Conservation (phyloP, 2,797 vertebrate species). For the Odontamblyopus lacepedii region DNA sequence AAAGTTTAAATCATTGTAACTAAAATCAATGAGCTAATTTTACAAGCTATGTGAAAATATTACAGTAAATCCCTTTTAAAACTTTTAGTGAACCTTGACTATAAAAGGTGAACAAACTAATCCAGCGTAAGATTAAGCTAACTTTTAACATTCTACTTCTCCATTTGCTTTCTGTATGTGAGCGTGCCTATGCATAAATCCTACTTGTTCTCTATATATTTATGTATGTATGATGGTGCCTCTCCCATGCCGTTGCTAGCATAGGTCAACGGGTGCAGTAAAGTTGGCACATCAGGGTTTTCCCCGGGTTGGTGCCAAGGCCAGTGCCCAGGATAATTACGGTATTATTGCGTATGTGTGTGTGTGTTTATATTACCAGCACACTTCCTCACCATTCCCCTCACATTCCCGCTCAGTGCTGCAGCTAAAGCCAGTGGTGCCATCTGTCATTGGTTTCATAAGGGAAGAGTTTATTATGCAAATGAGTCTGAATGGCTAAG, state of each 20-base stretch:
- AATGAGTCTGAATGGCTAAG: constrained; percentile 49
- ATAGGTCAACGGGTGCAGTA: constrained; percentile 70
- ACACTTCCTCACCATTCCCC: constrained; percentile 64
- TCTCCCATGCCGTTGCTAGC: constrained; percentile 51
- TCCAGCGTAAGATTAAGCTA: constrained; percentile 14
- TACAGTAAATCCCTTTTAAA: neutral
- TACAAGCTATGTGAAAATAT: neutral
- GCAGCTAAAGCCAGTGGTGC: constrained; percentile 72
- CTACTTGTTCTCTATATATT: neutral
- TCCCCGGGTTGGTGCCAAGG: constrained; percentile 71
- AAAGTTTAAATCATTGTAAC: neutral
- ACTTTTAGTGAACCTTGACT: neutral
- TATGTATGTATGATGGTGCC: constrained; percentile 26
- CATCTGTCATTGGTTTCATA: constrained; percentile 69
- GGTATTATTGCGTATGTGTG: constrained; percentile 57
- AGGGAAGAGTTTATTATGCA: constrained; percentile 68
- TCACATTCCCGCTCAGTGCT: constrained; percentile 60
- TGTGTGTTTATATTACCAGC: constrained; percentile 72
- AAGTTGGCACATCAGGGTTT: constrained; percentile 72
- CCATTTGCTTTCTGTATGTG: constrained; percentile 39
- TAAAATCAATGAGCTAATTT: neutral
- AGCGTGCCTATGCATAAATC: constrained; percentile 54
- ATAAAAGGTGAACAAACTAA: constrained; percentile 31
- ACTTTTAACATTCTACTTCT: constrained; percentile 18
- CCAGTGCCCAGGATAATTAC: constrained; percentile 72